phyloP scores from a whole-genome alignment of 2,888 invertebrate genomes.

The Unio pictorum region DNA sequence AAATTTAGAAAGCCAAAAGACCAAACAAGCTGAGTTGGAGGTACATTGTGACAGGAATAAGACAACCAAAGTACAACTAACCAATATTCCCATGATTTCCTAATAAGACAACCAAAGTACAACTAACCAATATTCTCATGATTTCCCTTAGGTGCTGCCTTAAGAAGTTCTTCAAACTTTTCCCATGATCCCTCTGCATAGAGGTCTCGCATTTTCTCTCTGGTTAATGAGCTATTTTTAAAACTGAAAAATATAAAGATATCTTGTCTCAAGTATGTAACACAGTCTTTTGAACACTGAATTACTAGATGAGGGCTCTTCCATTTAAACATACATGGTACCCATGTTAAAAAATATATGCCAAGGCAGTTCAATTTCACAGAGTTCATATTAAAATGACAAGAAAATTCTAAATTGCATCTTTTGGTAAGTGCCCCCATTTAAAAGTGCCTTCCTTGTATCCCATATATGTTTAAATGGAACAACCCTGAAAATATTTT shows the following conservation, averaged over 20 bases:
- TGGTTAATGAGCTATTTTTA: constrained; percentile 93
- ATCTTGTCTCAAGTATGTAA: neutral
- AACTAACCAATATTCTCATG: constrained; percentile 84
- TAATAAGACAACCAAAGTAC: constrained; percentile 74
- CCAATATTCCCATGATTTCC: constrained; percentile 93
- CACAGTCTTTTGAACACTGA: neutral
- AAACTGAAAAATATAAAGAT: constrained; percentile 74
- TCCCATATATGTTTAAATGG: too few species aligned
- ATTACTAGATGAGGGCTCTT: too few species aligned
- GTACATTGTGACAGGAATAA: too few species aligned
- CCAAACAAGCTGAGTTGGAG: neutral
- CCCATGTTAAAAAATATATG: too few species aligned
- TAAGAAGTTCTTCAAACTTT: constrained; percentile 85
- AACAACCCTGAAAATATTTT: too few species aligned
- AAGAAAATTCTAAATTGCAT: too few species aligned
- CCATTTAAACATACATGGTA: too few species aligned
- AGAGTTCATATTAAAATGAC: too few species aligned
- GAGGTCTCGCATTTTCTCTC: constrained; percentile 85
- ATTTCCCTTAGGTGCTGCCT: constrained; percentile 90
- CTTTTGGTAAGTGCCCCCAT: too few species aligned
- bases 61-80: constrained; percentile 51
- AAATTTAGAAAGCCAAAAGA: too few species aligned
- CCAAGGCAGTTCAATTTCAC: too few species aligned
- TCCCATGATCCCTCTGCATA: constrained; percentile 87
- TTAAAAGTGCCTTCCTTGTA: too few species aligned